Evolutionary conservation across 2,797 vertebrate species (phyloP).

Genomic region (Enteromius argenteus): DNA sequence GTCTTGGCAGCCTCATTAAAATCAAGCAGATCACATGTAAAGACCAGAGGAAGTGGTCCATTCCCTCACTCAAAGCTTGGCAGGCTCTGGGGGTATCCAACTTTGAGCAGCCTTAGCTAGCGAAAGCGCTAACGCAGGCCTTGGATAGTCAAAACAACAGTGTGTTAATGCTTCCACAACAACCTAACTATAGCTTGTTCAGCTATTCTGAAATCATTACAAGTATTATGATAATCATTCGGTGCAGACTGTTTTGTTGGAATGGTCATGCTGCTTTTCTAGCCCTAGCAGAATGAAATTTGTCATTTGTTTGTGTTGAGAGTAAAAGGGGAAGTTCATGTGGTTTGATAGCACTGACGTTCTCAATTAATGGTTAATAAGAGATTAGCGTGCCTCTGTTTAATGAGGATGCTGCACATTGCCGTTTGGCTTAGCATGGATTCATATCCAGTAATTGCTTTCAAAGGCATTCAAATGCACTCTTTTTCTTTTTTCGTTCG

Average conservation of each 20-base stretch:
- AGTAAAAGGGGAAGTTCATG: slow-evolving; percentile 66
- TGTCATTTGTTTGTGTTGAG: slow-evolving; percentile 65
- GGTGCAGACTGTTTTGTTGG: slow-evolving; percentile 15
- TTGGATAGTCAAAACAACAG: slow-evolving; percentile 68
- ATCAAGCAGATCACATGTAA: slow-evolving; percentile 82
- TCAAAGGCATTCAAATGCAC: slow-evolving; percentile 57
- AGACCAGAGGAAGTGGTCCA: slow-evolving; percentile 78
- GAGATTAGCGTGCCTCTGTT: slow-evolving; percentile 66
- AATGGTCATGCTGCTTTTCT: slow-evolving; percentile 7
- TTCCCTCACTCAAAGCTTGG: slow-evolving; percentile 72
- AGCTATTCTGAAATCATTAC: slow-evolving; percentile 38
- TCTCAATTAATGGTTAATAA: slow-evolving; percentile 64
- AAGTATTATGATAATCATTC: slow-evolving; percentile 33
- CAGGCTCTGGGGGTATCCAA: slow-evolving; percentile 70
- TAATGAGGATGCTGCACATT: slow-evolving; percentile 64
- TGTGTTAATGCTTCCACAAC: background rate
- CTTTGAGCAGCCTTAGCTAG: slow-evolving; percentile 67
- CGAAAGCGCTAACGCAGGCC: slow-evolving; percentile 69
- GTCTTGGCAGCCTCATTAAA: slow-evolving; percentile 82
- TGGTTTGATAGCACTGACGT: slow-evolving; percentile 72
- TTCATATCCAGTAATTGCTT: slow-evolving; percentile 60
- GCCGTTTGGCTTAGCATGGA: slow-evolving; percentile 66
- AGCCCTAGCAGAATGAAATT: slow-evolving; percentile 30
- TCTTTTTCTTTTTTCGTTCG: slow-evolving; percentile 27
- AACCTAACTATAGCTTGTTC: slow-evolving; percentile 53